Percentiles rank a stretch among this genome's conserved stretches.
phyloP scores from a whole-genome alignment of 2,113 vertebrate genomes.

The Scophthalmus maximus region DNA sequence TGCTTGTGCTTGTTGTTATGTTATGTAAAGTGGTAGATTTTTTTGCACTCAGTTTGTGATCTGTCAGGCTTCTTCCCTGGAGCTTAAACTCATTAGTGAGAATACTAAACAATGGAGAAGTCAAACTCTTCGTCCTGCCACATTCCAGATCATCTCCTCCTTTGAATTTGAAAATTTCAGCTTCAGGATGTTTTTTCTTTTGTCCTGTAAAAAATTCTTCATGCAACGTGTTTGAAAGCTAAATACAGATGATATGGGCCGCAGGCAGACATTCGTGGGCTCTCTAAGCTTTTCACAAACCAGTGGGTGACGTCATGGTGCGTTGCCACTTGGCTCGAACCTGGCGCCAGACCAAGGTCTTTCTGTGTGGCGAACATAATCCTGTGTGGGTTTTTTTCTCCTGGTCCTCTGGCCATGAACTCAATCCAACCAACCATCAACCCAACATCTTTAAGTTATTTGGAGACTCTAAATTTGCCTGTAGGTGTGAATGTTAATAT shows the following conservation, averaged over 20 bases:
- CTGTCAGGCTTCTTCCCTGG: not conserved
- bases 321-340: too few relatives aligned
- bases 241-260: not conserved
- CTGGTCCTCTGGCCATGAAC: too few relatives aligned
- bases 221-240: not conserved
- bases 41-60: too few relatives aligned
- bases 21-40: too few relatives aligned
- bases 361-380: too few relatives aligned
- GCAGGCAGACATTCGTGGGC: not conserved
- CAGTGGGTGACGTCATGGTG: too few relatives aligned
- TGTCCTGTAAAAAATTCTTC: not conserved
- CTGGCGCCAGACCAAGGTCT: not conserved
- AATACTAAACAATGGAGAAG: not conserved
- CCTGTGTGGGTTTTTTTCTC: too few relatives aligned
- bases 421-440: too few relatives aligned
- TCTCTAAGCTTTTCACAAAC: not conserved
- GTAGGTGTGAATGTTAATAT: too few relatives aligned
- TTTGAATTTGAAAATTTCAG: not conserved
- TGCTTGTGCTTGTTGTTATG: too few relatives aligned
- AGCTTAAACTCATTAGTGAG: slow-evolving; percentile 14
- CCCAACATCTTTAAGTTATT: too few relatives aligned
- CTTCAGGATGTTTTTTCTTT: slow-evolving; percentile 8
- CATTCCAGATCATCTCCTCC: slow-evolving; percentile 31
- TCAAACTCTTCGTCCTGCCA: slow-evolving; percentile 10
- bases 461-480: too few relatives aligned